Conservation (phyloP, 2,888 invertebrate species). For the Maniola hyperantus region DNA sequence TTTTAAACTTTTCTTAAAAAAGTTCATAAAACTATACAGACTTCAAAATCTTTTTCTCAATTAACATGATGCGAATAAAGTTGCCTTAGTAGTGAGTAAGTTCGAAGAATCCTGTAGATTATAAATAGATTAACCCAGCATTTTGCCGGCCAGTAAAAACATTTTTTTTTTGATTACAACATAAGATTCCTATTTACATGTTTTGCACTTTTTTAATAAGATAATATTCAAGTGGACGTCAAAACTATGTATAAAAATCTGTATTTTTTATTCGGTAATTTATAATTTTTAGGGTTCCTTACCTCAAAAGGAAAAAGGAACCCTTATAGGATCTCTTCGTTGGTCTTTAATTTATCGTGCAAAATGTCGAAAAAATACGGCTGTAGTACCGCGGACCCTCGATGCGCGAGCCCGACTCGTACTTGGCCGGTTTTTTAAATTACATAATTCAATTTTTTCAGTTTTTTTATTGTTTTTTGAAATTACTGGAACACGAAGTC, state of each 20-base stretch:
- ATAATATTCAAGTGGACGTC: background rate
- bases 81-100: slow-evolving; percentile 19
- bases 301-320: too few species aligned
- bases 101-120: slow-evolving; percentile 24
- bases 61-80: slow-evolving; percentile 6
- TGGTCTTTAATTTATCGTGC: too few species aligned
- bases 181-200: slow-evolving; percentile 37
- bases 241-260: background rate
- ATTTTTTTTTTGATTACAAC: slow-evolving; percentile 31
- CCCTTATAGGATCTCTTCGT: too few species aligned
- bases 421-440: too few species aligned
- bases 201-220: slow-evolving; percentile 22
- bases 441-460: too few species aligned
- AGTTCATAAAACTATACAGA: too few species aligned
- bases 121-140: slow-evolving; percentile 45
- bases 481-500: background rate
- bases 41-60: background rate
- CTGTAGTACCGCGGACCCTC: too few species aligned
- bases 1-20: too few species aligned
- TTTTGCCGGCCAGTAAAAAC: slow-evolving; percentile 69
- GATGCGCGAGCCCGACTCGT: too few species aligned
- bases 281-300: background rate
- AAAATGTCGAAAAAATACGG: too few species aligned
- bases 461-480: background rate
- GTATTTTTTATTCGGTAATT: background rate